Conservation (phyloP, 2,888 invertebrate genomes). For the Ornithoptera alexandrae region DNA sequence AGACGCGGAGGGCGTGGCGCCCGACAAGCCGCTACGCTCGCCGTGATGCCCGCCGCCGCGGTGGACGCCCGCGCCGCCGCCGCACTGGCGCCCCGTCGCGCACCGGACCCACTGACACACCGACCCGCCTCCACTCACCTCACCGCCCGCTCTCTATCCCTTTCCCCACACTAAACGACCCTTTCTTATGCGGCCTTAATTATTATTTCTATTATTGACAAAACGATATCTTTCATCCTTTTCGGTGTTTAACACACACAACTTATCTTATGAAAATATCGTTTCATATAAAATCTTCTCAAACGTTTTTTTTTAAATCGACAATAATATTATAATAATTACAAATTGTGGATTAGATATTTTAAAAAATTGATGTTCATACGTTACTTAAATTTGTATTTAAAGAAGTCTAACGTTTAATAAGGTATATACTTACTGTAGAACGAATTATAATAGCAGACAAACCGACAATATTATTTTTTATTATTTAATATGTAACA, state of each 20-base stretch:
- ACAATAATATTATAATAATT: too few relatives aligned
- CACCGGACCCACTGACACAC: slow-evolving; percentile 58
- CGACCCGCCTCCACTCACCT: not conserved
- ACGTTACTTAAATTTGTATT: too few relatives aligned
- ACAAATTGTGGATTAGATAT: too few relatives aligned
- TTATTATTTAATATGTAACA: slow-evolving; percentile 18
- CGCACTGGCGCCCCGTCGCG: slow-evolving; percentile 71
- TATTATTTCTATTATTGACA: not conserved
- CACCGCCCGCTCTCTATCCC: not conserved
- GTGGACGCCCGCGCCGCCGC: slow-evolving; percentile 73
- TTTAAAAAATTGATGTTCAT: too few relatives aligned
- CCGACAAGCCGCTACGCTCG: slow-evolving; percentile 70
- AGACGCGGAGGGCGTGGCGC: slow-evolving; percentile 65
- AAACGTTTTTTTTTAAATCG: too few relatives aligned
- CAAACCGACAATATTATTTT: not conserved
- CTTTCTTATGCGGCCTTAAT: not conserved
- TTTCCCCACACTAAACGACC: not conserved
- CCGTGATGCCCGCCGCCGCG: slow-evolving; percentile 62
- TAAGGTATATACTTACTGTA: too few relatives aligned
- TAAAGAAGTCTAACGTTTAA: too few relatives aligned
- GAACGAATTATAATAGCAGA: too few relatives aligned
- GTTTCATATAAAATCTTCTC: too few relatives aligned
- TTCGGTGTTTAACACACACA: not conserved
- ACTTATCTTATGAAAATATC: not conserved
- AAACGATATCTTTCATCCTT: too few relatives aligned